Evolutionary conservation across 2,113 vertebrate species (phyloP), one percentile per base, ranked within the genome.

Genomic region (Melanotaenia duboulayi): DNA sequence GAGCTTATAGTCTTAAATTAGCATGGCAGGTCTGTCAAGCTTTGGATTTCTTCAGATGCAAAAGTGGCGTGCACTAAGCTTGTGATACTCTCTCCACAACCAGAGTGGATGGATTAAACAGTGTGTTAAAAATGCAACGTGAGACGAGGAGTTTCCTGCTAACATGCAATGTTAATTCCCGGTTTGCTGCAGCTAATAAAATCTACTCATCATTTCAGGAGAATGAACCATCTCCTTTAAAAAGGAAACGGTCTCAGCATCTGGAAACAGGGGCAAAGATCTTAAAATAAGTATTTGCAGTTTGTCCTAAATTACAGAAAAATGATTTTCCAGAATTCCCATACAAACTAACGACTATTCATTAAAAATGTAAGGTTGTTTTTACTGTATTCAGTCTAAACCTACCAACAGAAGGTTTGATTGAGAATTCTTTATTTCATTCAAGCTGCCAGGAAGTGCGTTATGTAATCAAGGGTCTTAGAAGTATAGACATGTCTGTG

Each of bases 391-490:
- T 42, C 39, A 5, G 2, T 10, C 16, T 28, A 25, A n/a, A 10
- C 12, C 40, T 16, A 6, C 24, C 12, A 19, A 24, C 17, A 19
- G 22, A 61, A 3, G 5, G 11, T 58, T 50, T 66, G 13, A 63
- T 24, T 63, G 40, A 54, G 19, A 58, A 71, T 42, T 49, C 23
- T 23, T 42, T 1, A 2, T 57, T 64, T 55, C 50, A 61, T 62
- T 62, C 22, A 42, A 4, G 23, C 40, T 19, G 20, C 22, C 13
- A 1, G 12, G 24, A n/a, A 42, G 49, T 6, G 9, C 2, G 0
- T 71, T 39, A 44, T 16, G 39, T 71, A 65, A 67, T 44, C 6
- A 11, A 65, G 22, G 12, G 19, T 56, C 35, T 17, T 68, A 16
- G 23, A 54, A 58, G 49, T 23, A 3, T 24, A 25, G 59, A 11